Percentiles rank a stretch among this genome's conserved stretches.
These are phyloP conservation scores for Cheumatopsyche charites DNA, from an alignment of 1,140 invertebrate species.

Conservation along the genomic window DNA sequence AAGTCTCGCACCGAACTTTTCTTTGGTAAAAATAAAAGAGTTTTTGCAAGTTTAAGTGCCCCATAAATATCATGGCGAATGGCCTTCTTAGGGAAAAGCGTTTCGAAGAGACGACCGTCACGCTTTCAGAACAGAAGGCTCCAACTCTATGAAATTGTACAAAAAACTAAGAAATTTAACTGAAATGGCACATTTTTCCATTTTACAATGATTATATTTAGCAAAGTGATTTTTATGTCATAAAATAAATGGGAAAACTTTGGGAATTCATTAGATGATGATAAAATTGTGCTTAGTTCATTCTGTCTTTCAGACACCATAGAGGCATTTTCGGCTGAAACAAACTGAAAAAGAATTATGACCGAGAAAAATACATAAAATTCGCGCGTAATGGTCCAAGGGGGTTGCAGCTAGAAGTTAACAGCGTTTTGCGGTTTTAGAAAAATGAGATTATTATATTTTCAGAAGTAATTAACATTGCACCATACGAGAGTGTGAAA, in stretches of 20 bases:
- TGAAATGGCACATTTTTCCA: background rate
- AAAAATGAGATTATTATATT: background rate
- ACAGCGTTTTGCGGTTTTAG: slow-evolving; percentile 22
- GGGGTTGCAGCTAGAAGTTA: slow-evolving; percentile 27
- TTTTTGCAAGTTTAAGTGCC: slow-evolving; percentile 38
- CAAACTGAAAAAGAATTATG: slow-evolving; percentile 49
- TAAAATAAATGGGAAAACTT: background rate
- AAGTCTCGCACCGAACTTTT: slow-evolving; percentile 29
- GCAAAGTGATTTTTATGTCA: background rate
- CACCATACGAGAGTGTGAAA: too few relatives aligned
- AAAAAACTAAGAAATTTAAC: background rate
- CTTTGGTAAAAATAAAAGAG: slow-evolving; percentile 39
- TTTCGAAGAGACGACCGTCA: slow-evolving; percentile 2
- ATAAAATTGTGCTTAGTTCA: slow-evolving; percentile 4
- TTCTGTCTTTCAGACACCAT: slow-evolving; percentile 2
- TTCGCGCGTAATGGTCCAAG: slow-evolving; percentile 45
- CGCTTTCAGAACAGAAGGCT: slow-evolving; percentile 12
- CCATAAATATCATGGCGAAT: slow-evolving; percentile 40
- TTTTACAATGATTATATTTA: background rate
- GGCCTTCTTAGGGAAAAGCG: slow-evolving; percentile 38
- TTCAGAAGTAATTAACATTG: too few relatives aligned
- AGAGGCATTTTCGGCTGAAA: slow-evolving; percentile 44
- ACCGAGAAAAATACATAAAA: slow-evolving; percentile 49
- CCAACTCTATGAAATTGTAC: background rate
- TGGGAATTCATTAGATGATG: background rate